A percentile compares a stretch with the other conserved stretches of the same genome.
phyloP scores from a whole-genome alignment of 2,797 vertebrate species.

The Trachops cirrhosus region DNA sequence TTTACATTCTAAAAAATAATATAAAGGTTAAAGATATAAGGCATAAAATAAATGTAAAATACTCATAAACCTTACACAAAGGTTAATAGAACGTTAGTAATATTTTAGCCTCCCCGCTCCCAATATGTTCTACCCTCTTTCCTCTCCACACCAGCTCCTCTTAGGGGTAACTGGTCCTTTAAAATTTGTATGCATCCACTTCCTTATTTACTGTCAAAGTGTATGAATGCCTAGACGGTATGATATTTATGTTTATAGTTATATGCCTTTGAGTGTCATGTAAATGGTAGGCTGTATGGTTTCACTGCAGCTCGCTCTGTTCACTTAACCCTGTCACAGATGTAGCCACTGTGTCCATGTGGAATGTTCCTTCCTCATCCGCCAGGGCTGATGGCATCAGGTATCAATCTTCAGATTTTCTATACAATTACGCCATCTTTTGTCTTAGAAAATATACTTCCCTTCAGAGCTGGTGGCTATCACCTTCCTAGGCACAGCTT shows the following conservation, averaged over 20 bases:
- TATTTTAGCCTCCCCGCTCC: neutral
- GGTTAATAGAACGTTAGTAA: neutral
- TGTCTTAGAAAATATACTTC: slow-evolving; percentile 2
- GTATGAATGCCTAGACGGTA: neutral
- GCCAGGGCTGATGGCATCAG: neutral
- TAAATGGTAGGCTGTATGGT: neutral
- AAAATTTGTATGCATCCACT: neutral
- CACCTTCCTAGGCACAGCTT: neutral
- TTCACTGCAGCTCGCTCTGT: neutral
- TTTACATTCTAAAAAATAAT: neutral
- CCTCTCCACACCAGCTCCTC: neutral
- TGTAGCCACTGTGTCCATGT: neutral
- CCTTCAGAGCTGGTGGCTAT: neutral
- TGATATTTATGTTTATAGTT: neutral
- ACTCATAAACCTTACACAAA: neutral
- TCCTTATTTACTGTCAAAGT: neutral
- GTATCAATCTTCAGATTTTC: neutral
- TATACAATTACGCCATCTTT: neutral
- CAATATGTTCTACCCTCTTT: neutral
- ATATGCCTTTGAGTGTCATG: neutral
- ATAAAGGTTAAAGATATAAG: neutral
- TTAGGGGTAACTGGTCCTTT: neutral
- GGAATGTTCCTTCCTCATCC: neutral
- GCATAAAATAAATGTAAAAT: neutral
- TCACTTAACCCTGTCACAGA: neutral